Conservation (phyloP, 2,888 invertebrate species). For the Lithophane semibrunnea region DNA sequence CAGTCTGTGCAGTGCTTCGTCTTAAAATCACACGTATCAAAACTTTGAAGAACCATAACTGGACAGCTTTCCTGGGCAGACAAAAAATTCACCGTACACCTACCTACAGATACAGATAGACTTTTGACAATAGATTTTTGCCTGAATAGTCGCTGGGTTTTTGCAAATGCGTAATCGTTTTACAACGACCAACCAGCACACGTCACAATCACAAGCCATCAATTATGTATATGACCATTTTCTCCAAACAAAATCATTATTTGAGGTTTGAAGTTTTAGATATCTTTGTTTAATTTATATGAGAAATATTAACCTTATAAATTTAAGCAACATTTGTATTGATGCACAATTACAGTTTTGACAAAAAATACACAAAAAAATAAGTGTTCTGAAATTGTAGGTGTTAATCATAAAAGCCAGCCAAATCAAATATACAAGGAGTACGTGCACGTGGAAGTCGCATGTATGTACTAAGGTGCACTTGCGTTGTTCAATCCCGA, state of each 20-base stretch:
- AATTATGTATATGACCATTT: neutral
- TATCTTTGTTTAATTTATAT: neutral
- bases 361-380: neutral
- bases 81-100: neutral
- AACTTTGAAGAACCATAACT: neutral
- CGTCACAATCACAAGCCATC: neutral
- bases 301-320: neutral
- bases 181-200: neutral
- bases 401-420: neutral
- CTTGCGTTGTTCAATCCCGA: slow-evolving; percentile 1
- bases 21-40: neutral
- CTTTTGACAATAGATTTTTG: neutral
- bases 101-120: neutral
- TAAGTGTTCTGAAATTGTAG: neutral
- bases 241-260: neutral
- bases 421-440: neutral
- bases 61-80: neutral
- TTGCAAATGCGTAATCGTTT: neutral
- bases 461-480: neutral
- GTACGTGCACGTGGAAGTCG: neutral
- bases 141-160: neutral
- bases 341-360: neutral
- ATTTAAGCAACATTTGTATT: neutral
- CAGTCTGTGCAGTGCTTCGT: slow-evolving; percentile 32
- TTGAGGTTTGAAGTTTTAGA: neutral